Base-by-base conservation (phyloP, 1,140 invertebrate genomes). In the Lasioglossum baleicum region DNA sequence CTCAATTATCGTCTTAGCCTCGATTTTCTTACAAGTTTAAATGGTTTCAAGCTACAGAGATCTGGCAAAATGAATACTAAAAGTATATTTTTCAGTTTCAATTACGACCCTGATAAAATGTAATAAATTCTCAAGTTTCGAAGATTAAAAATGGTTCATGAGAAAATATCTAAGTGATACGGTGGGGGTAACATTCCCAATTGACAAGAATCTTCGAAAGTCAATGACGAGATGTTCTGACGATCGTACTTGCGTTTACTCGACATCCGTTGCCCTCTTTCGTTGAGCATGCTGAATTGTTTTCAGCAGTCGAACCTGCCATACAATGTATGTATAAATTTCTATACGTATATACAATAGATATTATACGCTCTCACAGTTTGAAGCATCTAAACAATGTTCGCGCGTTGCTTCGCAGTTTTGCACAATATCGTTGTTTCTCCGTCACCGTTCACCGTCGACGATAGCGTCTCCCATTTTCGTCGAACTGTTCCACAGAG, bases 221-320 rank as follows among this genome's bases (percentile, higher is more conserved):
- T 44, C 26, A 66, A 65, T 26, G 70, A 71, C 65, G 67, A 40
- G 42, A 75, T 44, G 44, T 72, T 75, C 60, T 11, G 40, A 61
- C 22, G 64, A 11, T 22, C 66, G 60, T 67, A 60, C 6, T 60
- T 15, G 42, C 40, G 51, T 53, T 53, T 53, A n/a, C 22, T 35
- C 56, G 40, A 73, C 58, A 20, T 81, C 63, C 7, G 15, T 53
- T 81, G 53, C 53, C 65, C 74, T 69, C 42, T 63, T 85, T 75
- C 42, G 40, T 71, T 44, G 20, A 80, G 68, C 63, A 65, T 53
- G 60, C 51, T 83, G 61, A 31, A 81, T 58, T 48, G 44, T 74
- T 74, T 72, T 77, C 75, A 85, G 70, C 66, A 77, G 81, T 76
- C 64, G 61, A 86, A 83, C 76, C 83, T 86, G 83, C 84, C 83